Conservation (phyloP, 1,140 invertebrate genomes). For the Limonius californicus region DNA sequence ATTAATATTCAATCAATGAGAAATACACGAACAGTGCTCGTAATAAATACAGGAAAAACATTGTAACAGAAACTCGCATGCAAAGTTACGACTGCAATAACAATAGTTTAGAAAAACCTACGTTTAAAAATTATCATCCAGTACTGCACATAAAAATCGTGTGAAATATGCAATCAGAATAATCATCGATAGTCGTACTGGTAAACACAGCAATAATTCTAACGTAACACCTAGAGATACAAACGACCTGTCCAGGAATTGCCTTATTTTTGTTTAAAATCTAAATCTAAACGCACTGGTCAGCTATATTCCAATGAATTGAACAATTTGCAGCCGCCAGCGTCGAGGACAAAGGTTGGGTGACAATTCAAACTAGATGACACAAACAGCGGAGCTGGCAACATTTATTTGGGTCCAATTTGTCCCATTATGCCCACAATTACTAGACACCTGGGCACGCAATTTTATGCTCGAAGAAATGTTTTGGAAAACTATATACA, state of each 20-base stretch:
- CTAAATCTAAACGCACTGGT: neutral
- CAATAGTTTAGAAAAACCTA: neutral
- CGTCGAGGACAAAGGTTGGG: neutral
- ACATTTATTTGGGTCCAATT: constrained; percentile 15
- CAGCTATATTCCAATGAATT: constrained; percentile 6
- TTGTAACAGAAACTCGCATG: neutral
- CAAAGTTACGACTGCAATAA: neutral
- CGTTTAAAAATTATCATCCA: too few relatives aligned
- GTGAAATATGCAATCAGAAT: too few relatives aligned
- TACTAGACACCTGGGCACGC: constrained; percentile 1
- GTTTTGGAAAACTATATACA: neutral
- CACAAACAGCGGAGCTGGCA: neutral
- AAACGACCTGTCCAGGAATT: too few relatives aligned
- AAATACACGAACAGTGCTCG: neutral
- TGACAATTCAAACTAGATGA: constrained; percentile 10
- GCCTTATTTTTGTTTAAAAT: neutral
- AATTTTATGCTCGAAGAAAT: constrained; percentile 4
- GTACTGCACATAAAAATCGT: too few relatives aligned
- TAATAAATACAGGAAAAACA: neutral
- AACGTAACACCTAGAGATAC: too few relatives aligned
- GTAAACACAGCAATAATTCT: too few relatives aligned
- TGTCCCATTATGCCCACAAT: constrained; percentile 16
- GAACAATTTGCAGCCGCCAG: constrained; percentile 14
- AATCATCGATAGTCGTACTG: too few relatives aligned
- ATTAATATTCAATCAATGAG: neutral